phyloP scores from a whole-genome alignment of 2,888 invertebrate species.

The Nipponacmea schrenckii region DNA sequence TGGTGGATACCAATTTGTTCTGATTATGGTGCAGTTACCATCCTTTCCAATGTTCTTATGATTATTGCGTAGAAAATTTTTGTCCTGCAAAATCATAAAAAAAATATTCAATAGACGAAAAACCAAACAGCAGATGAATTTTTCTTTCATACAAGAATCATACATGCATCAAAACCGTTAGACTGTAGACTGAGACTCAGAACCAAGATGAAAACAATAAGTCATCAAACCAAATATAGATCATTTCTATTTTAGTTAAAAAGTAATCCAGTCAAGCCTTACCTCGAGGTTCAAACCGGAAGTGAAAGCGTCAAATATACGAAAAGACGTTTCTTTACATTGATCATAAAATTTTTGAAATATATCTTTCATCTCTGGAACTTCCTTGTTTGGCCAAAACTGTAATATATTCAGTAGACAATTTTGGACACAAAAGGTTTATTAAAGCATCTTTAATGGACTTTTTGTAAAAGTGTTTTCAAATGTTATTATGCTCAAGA shows the following conservation, averaged over 20 bases:
- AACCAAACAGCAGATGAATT: too few relatives aligned
- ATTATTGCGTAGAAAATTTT: constrained; percentile 20
- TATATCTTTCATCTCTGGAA: not conserved
- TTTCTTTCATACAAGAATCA: too few relatives aligned
- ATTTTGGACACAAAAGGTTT: too few relatives aligned
- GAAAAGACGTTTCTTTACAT: not conserved
- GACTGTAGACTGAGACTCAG: not conserved
- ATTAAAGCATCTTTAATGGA: too few relatives aligned
- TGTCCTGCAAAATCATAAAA: constrained; percentile 3
- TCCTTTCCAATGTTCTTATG: constrained; percentile 24
- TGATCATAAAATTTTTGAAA: not conserved
- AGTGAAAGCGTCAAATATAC: not conserved
- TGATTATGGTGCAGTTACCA: constrained; percentile 22
- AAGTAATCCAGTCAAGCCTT: not conserved
- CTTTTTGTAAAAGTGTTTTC: not conserved
- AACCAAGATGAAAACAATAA: too few relatives aligned
- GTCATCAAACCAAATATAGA: not conserved
- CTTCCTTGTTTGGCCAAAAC: not conserved
- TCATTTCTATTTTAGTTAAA: not conserved
- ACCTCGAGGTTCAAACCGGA: not conserved
- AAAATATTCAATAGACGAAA: not conserved
- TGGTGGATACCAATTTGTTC: constrained; percentile 27
- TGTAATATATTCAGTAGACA: not conserved
- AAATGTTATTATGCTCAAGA: not conserved
- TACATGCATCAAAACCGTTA: too few relatives aligned